These are phyloP conservation scores for Branchipolynoe longqiensis DNA, from an alignment of 2,888 invertebrate genomes.

Conservation along the genomic window DNA sequence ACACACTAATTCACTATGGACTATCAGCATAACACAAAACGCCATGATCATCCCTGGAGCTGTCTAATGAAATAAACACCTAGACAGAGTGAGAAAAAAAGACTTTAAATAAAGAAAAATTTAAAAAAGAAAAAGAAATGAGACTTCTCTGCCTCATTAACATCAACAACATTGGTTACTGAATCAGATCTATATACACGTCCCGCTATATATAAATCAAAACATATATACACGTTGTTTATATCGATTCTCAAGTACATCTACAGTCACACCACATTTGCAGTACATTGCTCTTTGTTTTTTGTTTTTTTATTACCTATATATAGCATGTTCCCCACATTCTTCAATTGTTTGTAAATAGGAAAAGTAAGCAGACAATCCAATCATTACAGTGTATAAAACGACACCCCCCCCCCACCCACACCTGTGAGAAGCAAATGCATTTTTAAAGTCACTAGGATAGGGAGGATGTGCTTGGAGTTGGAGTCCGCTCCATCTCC, in stretches of 20 bases:
- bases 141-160: not conserved
- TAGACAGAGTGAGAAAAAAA: no score
- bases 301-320: conserved; percentile 40
- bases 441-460: no score
- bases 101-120: no score
- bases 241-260: conserved; percentile 49
- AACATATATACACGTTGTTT: conserved; percentile 53
- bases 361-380: no score
- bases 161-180: conserved; percentile 45
- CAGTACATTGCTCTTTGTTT: no score
- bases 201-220: conserved; percentile 55
- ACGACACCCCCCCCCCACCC: no score
- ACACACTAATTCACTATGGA: conserved; percentile 31
- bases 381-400: no score
- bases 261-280: conserved; percentile 54
- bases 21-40: conserved; percentile 48
- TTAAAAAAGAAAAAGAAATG: conserved; percentile 3
- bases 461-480: no score
- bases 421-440: no score
- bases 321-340: not conserved
- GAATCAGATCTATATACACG: conserved; percentile 36
- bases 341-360: no score
- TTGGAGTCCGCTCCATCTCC: no score
- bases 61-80: conserved; percentile 33
- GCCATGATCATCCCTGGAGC: conserved; percentile 8